These are phyloP conservation scores for Papilio demoleus DNA, from an alignment of 2,888 invertebrate genomes.

Conservation along the genomic window DNA sequence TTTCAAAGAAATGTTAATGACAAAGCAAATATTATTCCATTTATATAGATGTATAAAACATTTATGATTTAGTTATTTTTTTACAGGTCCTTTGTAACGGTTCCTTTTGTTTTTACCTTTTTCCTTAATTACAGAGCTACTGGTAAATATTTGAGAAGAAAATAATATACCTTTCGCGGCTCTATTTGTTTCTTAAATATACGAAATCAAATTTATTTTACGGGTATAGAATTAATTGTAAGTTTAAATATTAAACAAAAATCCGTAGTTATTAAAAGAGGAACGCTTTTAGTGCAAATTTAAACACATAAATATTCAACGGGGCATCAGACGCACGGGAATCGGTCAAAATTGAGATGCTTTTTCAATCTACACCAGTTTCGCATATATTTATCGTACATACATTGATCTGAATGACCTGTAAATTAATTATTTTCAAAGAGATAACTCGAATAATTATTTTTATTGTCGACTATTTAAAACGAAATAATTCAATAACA, in stretches of 20 bases:
- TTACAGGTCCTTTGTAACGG: neutral
- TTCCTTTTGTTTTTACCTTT: neutral
- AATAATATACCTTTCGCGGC: neutral
- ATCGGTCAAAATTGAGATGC: conserved; percentile 3
- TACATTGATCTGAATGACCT: too few relatives aligned
- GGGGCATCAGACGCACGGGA: neutral
- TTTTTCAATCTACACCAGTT: neutral
- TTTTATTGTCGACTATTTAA: too few relatives aligned
- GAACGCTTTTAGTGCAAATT: conserved; percentile 3
- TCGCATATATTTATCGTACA: too few relatives aligned
- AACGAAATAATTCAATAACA: too few relatives aligned
- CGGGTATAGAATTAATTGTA: neutral
- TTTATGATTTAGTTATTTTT: conserved; percentile 9
- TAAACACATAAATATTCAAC: conserved; percentile 19
- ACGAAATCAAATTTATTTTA: neutral
- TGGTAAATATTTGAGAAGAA: neutral
- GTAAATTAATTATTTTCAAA: too few relatives aligned
- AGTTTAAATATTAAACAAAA: neutral
- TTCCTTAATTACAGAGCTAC: neutral
- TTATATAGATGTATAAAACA: neutral
- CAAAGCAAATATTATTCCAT: neutral
- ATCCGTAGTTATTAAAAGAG: neutral
- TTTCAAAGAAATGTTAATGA: conserved; percentile 4
- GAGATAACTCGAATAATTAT: too few relatives aligned
- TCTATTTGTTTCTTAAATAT: neutral